Conservation (phyloP, 2,797 vertebrate species). For the Epinephelus coioides region DNA sequence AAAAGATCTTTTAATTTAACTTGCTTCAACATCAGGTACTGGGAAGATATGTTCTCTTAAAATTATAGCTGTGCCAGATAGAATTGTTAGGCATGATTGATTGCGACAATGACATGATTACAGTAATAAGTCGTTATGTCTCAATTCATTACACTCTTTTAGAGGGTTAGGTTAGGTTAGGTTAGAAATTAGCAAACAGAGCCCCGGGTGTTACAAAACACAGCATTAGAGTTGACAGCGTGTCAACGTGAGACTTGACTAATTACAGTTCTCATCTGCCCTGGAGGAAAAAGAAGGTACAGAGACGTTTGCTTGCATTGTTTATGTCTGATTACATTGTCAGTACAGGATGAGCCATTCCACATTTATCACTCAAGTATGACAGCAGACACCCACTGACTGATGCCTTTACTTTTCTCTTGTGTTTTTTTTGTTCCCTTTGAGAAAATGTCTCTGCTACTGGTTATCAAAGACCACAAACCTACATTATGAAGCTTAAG, state of each 20-base stretch:
- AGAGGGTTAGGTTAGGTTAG: conserved; percentile 35
- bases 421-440: conserved; percentile 24
- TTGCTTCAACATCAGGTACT: conserved; percentile 16
- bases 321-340: conserved; percentile 75
- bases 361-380: conserved; percentile 69
- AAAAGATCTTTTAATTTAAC: conserved; percentile 56
- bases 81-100: conserved; percentile 63
- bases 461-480: conserved; percentile 77
- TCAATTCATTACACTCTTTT: conserved; percentile 66
- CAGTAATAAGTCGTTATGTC: conserved; percentile 57
- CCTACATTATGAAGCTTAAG: conserved; percentile 82
- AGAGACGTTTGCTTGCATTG: conserved; percentile 53
- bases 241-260: conserved; percentile 72
- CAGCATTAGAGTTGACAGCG: conserved; percentile 61
- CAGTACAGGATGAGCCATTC: conserved; percentile 76
- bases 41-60: conserved; percentile 17
- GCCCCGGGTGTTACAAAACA: conserved; percentile 53
- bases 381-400: conserved; percentile 72
- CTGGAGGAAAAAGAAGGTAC: conserved; percentile 49
- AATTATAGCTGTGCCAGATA: conserved; percentile 49
- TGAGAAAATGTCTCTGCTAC: conserved; percentile 73
- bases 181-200: conserved; percentile 62
- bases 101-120: conserved; percentile 69
- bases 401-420: conserved; percentile 67
- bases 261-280: conserved; percentile 72